Conservation (phyloP, 1,140 invertebrate species). For the Rhopalosiphum maidis region DNA sequence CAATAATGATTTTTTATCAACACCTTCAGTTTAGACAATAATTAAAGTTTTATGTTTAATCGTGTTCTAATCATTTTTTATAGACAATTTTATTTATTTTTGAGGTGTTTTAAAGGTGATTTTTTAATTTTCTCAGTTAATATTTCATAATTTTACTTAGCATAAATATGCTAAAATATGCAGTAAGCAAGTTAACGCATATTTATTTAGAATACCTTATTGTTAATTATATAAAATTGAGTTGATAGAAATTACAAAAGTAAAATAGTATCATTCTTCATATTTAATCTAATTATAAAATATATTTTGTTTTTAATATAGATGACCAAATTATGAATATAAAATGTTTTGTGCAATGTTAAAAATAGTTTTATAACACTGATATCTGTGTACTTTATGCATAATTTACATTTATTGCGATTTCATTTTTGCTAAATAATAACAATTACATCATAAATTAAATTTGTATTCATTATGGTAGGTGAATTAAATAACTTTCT, state of each 20-base stretch:
- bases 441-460: conserved; percentile 17
- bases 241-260: too few relatives aligned
- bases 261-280: neutral
- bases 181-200: too few relatives aligned
- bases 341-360: neutral
- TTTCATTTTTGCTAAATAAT: neutral
- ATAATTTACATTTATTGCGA: neutral
- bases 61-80: too few relatives aligned
- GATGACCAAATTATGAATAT: neutral
- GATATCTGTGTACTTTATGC: neutral
- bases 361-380: neutral
- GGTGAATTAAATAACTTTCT: conserved; percentile 25
- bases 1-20: too few relatives aligned
- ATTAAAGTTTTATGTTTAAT: too few relatives aligned
- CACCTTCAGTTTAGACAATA: too few relatives aligned
- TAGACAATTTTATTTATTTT: too few relatives aligned
- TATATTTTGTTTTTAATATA: neutral
- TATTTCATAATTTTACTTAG: too few relatives aligned
- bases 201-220: neutral
- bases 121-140: too few relatives aligned
- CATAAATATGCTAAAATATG: too few relatives aligned
- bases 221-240: neutral
- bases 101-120: too few relatives aligned
- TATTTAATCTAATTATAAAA: neutral
- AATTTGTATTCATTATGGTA: conserved; percentile 29